Percentiles rank a stretch among this genome's conserved stretches.
Conservation (phyloP, 2,797 vertebrate genomes). For the Stomatorhinus walkeri region DNA sequence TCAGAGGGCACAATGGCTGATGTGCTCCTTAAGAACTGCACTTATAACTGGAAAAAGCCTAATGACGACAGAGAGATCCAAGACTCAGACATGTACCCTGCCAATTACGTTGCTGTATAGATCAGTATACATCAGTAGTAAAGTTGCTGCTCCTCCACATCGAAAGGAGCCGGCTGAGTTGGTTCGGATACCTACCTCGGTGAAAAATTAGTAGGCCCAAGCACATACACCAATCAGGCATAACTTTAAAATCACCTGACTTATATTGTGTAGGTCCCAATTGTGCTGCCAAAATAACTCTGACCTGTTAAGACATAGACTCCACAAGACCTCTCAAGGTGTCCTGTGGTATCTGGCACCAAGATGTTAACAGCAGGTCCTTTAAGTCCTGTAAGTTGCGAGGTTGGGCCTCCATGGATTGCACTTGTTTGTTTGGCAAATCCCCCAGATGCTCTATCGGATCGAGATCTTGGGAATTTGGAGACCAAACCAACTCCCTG, state of each 20-base stretch:
- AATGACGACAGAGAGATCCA: not conserved
- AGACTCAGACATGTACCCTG: not conserved
- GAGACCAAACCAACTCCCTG: not conserved
- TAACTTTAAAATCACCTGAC: not conserved
- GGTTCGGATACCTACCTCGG: not conserved
- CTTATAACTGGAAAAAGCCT: not conserved
- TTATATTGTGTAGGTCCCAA: not conserved
- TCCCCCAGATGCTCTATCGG: not conserved
- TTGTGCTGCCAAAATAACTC: not conserved
- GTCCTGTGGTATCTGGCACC: not conserved
- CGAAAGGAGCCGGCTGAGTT: not conserved
- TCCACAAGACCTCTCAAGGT: not conserved
- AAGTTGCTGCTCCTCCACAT: not conserved
- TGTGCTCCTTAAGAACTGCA: not conserved
- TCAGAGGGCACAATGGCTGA: not conserved
- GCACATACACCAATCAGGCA: not conserved
- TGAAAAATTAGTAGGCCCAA: not conserved
- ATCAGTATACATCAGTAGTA: not conserved
- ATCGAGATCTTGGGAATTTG: not conserved
- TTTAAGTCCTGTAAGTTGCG: not conserved
- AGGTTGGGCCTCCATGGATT: not conserved
- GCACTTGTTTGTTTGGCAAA: not conserved
- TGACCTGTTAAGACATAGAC: not conserved
- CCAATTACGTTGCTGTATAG: not conserved
- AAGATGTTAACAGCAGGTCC: not conserved